phyloP scores from a whole-genome alignment of 2,888 invertebrate genomes.

The Cenopis cana region DNA sequence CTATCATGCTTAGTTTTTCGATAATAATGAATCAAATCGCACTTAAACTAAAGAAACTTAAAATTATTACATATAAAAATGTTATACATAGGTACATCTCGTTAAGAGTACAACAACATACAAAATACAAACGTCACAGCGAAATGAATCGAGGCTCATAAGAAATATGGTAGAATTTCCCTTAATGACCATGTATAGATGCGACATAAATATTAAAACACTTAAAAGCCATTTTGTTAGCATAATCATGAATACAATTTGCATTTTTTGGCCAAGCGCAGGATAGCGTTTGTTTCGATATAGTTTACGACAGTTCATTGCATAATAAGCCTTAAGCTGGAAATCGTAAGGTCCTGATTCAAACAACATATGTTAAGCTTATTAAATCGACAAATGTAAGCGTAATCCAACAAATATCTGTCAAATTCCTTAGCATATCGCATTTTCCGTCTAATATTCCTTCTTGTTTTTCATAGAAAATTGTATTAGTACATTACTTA shows the following conservation, averaged over 20 bases:
- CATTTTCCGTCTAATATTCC: too few relatives aligned
- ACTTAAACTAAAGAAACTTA: constrained; percentile 18
- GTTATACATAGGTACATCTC: constrained; percentile 3
- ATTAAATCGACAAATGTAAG: constrained; percentile 5
- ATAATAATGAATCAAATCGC: background rate
- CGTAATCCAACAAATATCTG: constrained; percentile 15
- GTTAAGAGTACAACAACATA: too few relatives aligned
- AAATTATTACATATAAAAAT: background rate
- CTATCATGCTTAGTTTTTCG: constrained; percentile 25
- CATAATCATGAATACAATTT: background rate
- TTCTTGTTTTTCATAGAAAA: too few relatives aligned
- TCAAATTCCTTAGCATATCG: background rate
- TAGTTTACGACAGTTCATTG: background rate
- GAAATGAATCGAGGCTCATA: background rate
- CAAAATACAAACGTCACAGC: background rate
- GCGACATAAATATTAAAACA: background rate
- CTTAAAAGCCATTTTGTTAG: constrained; percentile 9
- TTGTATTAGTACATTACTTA: too few relatives aligned
- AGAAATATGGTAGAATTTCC: background rate
- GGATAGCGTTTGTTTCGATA: constrained; percentile 6
- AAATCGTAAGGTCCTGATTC: background rate
- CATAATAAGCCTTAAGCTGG: constrained; percentile 17
- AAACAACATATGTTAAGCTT: constrained; percentile 22
- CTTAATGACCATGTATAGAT: background rate
- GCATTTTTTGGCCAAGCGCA: constrained; percentile 5